Conservation (phyloP, 2,113 vertebrate species). For the Carollia perspicillata region DNA sequence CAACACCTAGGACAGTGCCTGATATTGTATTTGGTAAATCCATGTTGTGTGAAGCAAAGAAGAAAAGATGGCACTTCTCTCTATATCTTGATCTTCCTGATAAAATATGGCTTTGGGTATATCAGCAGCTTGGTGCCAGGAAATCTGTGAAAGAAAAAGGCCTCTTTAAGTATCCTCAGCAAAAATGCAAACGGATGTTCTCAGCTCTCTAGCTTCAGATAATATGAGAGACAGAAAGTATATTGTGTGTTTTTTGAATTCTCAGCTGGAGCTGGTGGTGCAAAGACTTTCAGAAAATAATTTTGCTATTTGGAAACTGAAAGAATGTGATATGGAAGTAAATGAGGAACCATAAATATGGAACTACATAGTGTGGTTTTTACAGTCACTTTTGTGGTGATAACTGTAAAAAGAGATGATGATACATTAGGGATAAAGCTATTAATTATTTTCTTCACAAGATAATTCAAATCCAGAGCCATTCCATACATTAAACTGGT, state of each 20-base stretch:
- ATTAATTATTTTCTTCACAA: conserved; percentile 9
- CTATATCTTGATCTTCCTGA: neutral
- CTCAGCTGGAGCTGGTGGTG: neutral
- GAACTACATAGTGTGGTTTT: neutral
- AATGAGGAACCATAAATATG: conserved; percentile 28
- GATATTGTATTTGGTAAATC: neutral
- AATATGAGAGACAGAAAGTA: conserved; percentile 48
- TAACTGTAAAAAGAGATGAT: conserved; percentile 24
- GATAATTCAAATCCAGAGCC: conserved; percentile 30
- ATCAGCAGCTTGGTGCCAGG: conserved; percentile 11
- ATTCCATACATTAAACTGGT: neutral
- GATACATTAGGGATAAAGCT: neutral
- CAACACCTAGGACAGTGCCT: neutral
- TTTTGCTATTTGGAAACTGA: conserved; percentile 60
- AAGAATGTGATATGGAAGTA: conserved; percentile 40
- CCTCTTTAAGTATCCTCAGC: conserved; percentile 24
- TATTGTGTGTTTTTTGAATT: neutral
- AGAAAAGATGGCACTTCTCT: neutral
- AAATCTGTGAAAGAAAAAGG: neutral
- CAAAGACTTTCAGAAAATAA: conserved; percentile 57
- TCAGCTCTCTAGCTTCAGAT: conserved; percentile 40
- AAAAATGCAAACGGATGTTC: conserved; percentile 33
- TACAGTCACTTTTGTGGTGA: neutral
- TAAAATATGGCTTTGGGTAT: neutral
- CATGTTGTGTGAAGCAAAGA: neutral